A percentile compares a stretch with the other conserved stretches of the same genome.
Evolutionary conservation across 92 coral and sea anemone species (phyloP).

Genomic region (Isaurus tuberculatus): DNA sequence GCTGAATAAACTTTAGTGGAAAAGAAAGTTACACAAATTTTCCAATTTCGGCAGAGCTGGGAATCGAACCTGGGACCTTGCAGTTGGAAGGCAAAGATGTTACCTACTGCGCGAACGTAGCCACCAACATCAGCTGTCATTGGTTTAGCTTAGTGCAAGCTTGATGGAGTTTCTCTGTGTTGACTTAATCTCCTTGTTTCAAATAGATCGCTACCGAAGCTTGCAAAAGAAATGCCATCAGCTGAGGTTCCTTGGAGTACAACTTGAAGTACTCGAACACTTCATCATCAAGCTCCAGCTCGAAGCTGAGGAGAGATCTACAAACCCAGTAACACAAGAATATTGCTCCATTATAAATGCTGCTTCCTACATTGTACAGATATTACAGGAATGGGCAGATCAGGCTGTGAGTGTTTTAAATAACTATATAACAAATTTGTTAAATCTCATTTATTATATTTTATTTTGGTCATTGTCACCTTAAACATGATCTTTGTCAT

Average conservation of each 20-base stretch:
- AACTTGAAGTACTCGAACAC: constrained; percentile 74
- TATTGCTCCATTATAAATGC: constrained; percentile 88
- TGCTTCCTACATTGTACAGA: constrained; percentile 71
- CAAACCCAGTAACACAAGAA: constrained; percentile 64
- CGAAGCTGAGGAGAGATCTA: constrained; percentile 65
- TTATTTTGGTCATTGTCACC: neutral
- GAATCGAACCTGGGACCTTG: too few relatives aligned
- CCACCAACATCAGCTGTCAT: too few relatives aligned
- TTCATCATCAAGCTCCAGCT: constrained; percentile 71
- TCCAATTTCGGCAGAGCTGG: too few relatives aligned
- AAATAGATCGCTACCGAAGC: constrained; percentile 87
- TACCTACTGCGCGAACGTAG: too few relatives aligned
- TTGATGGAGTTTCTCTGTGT: neutral
- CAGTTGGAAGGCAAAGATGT: too few relatives aligned
- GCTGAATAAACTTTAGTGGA: too few relatives aligned
- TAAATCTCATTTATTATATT: too few relatives aligned
- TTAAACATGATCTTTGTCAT: neutral
- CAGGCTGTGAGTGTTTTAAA: constrained; percentile 76
- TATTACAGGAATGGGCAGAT: constrained; percentile 97
- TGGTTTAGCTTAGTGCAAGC: neutral
- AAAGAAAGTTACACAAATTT: too few relatives aligned
- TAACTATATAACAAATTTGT: too few relatives aligned
- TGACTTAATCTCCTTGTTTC: neutral
- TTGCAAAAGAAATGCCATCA: constrained; percentile 71
- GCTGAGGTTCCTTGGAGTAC: constrained; percentile 78